phyloP scores from a whole-genome alignment of 2,888 invertebrate species.

The Drosophila tripunctata region DNA sequence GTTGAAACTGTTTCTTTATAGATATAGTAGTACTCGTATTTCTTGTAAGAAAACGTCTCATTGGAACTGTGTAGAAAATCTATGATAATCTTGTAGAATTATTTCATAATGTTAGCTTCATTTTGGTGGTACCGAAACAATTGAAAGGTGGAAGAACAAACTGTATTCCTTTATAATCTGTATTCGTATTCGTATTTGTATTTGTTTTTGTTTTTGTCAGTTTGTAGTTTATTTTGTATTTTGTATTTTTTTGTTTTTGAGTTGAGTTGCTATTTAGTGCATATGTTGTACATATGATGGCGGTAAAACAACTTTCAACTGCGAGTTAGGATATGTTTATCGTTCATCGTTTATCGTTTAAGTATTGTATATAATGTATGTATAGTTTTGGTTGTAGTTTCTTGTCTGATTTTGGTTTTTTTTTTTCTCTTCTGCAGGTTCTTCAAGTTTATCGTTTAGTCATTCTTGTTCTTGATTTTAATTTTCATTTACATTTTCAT shows the following conservation, averaged over 20 bases:
- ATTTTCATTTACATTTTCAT: background rate
- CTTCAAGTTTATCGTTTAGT: conserved; percentile 17
- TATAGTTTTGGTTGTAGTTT: conserved; percentile 19
- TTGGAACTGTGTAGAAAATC: conserved; percentile 64
- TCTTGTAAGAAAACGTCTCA: background rate
- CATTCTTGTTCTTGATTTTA: conserved; percentile 4
- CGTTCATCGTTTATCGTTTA: conserved; percentile 9
- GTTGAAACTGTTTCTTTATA: conserved; percentile 6
- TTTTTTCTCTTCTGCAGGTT: conserved; percentile 13
- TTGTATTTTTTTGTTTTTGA: conserved; percentile 30
- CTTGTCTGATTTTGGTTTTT: conserved; percentile 9
- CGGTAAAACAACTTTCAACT: conserved; percentile 49
- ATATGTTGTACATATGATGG: conserved; percentile 34
- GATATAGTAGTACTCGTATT: too few species aligned
- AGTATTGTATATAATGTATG: conserved; percentile 23
- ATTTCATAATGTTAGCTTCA: conserved; percentile 35
- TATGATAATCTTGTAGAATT: conserved; percentile 54
- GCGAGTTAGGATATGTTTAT: conserved; percentile 63
- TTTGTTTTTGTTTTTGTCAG: conserved; percentile 8
- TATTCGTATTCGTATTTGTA: background rate
- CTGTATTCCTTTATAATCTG: too few species aligned
- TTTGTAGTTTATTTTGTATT: conserved; percentile 34
- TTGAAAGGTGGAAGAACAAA: conserved; percentile 76
- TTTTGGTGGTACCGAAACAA: conserved; percentile 74
- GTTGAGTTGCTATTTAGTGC: conserved; percentile 37